A percentile compares a stretch with the other conserved stretches of the same genome.
These are phyloP conservation scores for Salvelinus fontinalis DNA, from an alignment of 2,113 vertebrate genomes.

Conservation along the genomic window DNA sequence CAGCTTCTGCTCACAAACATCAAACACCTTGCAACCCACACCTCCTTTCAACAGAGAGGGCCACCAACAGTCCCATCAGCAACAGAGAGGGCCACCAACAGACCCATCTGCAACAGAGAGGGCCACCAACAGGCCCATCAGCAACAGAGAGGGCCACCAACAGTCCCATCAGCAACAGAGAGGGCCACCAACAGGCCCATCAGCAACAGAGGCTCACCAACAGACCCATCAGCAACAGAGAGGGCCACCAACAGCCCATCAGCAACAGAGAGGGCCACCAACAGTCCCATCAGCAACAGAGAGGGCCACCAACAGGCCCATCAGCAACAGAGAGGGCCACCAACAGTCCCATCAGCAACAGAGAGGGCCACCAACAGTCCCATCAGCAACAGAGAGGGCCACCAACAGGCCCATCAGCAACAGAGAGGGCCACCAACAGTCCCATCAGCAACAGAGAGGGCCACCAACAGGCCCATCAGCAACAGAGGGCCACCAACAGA, in stretches of 20 bases:
- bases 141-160: too few species aligned
- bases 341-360: background rate
- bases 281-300: too few species aligned
- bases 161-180: too few species aligned
- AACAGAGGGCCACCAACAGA: conserved; percentile 10
- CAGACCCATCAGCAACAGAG: too few species aligned
- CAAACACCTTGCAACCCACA: conserved; percentile 52
- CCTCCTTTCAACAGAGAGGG: conserved; percentile 21
- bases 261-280: too few species aligned
- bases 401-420: background rate
- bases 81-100: background rate
- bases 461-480: background rate
- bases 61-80: conserved; percentile 14
- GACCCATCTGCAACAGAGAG: too few species aligned
- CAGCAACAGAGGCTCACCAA: too few species aligned
- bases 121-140: too few species aligned
- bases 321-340: too few species aligned
- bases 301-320: too few species aligned
- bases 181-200: too few species aligned
- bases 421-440: conserved; percentile 11
- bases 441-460: background rate
- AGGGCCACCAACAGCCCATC: too few species aligned
- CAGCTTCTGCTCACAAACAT: conserved; percentile 47
- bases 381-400: conserved; percentile 8
- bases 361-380: conserved; percentile 2